phyloP scores from a whole-genome alignment of 2,797 vertebrate species.

The Chaenodraco wilsoni region DNA sequence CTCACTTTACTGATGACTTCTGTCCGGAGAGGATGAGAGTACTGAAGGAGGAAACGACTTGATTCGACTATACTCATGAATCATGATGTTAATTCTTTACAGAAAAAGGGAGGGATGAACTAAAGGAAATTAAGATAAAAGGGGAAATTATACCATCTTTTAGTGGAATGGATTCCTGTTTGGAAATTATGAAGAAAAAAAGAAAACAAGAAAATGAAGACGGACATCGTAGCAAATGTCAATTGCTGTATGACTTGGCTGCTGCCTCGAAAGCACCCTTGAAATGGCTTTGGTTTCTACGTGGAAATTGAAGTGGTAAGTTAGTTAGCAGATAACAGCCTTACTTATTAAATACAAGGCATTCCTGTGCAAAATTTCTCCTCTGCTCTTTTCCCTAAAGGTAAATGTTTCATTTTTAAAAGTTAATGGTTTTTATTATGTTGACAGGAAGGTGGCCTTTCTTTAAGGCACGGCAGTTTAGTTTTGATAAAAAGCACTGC shows the following conservation, averaged over 20 bases:
- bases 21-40: not conserved
- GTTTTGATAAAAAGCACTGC: constrained; percentile 7
- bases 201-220: not conserved
- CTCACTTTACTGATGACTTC: not conserved
- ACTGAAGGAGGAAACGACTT: not conserved
- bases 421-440: not conserved
- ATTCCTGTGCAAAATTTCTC: not conserved
- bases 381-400: not conserved
- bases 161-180: not conserved
- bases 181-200: not conserved
- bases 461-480: not conserved
- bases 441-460: not conserved
- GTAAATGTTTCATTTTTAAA: constrained; percentile 19
- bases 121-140: not conserved
- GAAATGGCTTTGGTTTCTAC: not conserved
- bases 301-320: not conserved
- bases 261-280: constrained; percentile 20
- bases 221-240: not conserved
- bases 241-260: not conserved
- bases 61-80: not conserved
- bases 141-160: not conserved
- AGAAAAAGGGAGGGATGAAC: not conserved
- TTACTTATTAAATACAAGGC: not conserved
- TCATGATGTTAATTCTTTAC: not conserved
- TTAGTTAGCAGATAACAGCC: not conserved